Evolutionary conservation across 2,113 vertebrate species (phyloP), one percentile per base, ranked within the genome.

Genomic region (Fukomys damarensis): DNA sequence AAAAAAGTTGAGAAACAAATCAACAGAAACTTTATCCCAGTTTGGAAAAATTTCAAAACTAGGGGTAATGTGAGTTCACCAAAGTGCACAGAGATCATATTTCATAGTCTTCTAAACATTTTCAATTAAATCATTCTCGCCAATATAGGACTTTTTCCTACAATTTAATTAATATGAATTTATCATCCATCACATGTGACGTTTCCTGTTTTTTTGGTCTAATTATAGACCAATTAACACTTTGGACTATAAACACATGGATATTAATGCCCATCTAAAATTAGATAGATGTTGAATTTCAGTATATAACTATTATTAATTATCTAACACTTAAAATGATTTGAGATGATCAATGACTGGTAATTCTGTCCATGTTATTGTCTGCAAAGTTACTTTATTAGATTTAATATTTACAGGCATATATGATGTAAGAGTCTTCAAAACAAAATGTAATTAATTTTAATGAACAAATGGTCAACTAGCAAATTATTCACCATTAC

Each of bases 271-370:
- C 6, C 54, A 70, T 66, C 32, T 85, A 92, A 41, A 92, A 82
- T 92, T 90, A 95, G 61, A 32, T 11, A 41, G 26, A 89, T 81
- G 17, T 32, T 93, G 10, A 5, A 90, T 87, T 76, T 97, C 46
- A 82, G 1, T 66, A 68, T 38, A 12, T 66, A 92, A 76, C 72
- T 32, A 65, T 58, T 74, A 49, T 68, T 66, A 89, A 58, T 86
- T 91, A 76, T 54, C 0, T 52, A 74, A 74, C 2, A 66, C 2
- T 89, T 81, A 80, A 65, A 84, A 46, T 90, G 56, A 11, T 89
- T 70, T 89, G 89, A 82, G 87, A 82, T 61, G 77, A 61, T 79
- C 24, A 87, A 90, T 58, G 19, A 26, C 17, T 54, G 30, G 9
- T 16, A 76, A 35, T 91, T 79, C 19, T 83, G 16, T 79, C 7